Base-by-base conservation (phyloP, 2,888 invertebrate genomes). In the Clepsis dumicolana region DNA sequence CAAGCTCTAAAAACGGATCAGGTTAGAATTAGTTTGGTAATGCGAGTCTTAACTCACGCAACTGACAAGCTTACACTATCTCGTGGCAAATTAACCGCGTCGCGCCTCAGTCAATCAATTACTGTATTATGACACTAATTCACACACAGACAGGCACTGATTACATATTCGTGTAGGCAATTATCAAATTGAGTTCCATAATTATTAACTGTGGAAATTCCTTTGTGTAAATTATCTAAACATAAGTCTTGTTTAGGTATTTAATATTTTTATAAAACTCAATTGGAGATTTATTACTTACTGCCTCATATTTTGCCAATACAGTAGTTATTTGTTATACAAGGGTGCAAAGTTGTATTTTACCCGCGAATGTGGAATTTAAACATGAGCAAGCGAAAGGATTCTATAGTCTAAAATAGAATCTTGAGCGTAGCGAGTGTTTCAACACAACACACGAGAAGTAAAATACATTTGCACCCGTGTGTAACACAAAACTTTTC, bases 61-160 rank as follows among this genome's bases (percentile, higher is more conserved):
- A 48, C 21, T 48, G 48, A 48, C 48, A 48, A 48, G 48, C 48
- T 48, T 48, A 21, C 21, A 48, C 48, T 48, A 48, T 48, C 41
- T 44, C 41, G 73, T 44, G 16, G 41, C 16, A 44, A 44, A 44
- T 44, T 44, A 44, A 44, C 66, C 56, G 35, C 56, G 62, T 50
- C 63, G 63, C 50, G 50, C 67, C 50, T 57, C 63, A 57, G 57
- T 68, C 68, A 68, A 68, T 68, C 68, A 68, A 68, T 68, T 68
- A 68, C 32, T 56, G 52, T 59, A 64, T 63, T 68, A 63, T 68
- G 64, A 68, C 68, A 64, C 64, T 68, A 64, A 68, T 68, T 62
- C 66, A 41, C 59, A 59, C 63, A 59, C 48, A 59, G 68, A 68
- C 57, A 68, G 52, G 64, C 68, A 44, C 68, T 68, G 64, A 64